Percentiles rank a stretch among this genome's conserved stretches.
These are phyloP conservation scores for Myzus persicae DNA, from an alignment of 1,140 invertebrate genomes.

Conservation along the genomic window DNA sequence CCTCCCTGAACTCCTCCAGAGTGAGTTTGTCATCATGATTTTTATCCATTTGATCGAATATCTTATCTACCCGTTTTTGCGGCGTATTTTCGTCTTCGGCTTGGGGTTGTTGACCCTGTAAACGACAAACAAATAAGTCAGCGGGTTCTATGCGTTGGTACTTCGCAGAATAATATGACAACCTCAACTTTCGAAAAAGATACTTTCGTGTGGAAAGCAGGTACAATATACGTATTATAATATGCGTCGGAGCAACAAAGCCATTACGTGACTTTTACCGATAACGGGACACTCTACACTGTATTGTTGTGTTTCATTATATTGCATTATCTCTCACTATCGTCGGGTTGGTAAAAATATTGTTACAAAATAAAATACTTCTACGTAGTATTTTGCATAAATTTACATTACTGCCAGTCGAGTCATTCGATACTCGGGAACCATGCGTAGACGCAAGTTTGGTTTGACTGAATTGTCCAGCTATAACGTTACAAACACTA, in stretches of 20 bases:
- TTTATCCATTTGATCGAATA: conserved; percentile 98
- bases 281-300: background rate
- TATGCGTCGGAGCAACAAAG: background rate
- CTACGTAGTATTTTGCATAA: background rate
- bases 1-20: conserved; percentile 97
- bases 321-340: background rate
- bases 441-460: too few species aligned
- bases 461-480: background rate
- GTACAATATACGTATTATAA: background rate
- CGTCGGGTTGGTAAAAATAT: background rate
- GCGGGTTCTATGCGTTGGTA: background rate
- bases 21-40: conserved; percentile 97
- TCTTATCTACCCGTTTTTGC: conserved; percentile 95
- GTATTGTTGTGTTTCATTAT: too few species aligned
- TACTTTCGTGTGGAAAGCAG: background rate
- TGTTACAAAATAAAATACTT: background rate
- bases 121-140: conserved; percentile 44
- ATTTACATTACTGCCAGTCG: background rate
- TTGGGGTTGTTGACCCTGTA: conserved; percentile 85
- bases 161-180: background rate
- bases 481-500: too few species aligned
- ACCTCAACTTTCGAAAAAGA: background rate
- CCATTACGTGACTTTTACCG: background rate
- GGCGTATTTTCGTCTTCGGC: conserved; percentile 94
- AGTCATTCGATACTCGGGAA: too few species aligned